These are phyloP conservation scores for Anthopleura sola DNA, from an alignment of 64 coral and sea anemone genomes.

Conservation along the genomic window DNA sequence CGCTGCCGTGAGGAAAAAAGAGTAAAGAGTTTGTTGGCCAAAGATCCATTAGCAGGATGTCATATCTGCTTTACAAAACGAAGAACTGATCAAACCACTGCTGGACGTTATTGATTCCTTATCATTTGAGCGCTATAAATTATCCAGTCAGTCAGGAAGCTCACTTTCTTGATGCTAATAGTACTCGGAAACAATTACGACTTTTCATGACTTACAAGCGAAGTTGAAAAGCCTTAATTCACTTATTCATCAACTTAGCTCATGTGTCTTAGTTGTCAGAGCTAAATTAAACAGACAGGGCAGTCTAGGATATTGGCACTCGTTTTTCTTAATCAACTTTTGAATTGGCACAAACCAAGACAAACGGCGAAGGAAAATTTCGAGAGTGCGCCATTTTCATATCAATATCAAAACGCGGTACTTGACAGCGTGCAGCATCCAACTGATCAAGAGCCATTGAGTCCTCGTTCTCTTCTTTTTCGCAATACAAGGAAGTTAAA, in stretches of 20 bases:
- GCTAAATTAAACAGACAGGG: not conserved
- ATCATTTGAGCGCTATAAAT: not conserved
- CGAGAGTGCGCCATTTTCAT: not conserved
- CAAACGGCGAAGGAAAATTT: not conserved
- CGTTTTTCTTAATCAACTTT: not conserved
- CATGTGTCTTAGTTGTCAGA: not conserved
- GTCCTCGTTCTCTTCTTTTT: not conserved
- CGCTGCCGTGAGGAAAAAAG: too few species aligned
- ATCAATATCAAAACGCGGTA: not conserved
- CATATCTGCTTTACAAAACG: too few species aligned
- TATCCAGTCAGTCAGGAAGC: not conserved
- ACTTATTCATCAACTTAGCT: not conserved
- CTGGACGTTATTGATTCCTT: too few species aligned
- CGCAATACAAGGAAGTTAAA: not conserved
- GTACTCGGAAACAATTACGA: not conserved
- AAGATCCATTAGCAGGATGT: too few species aligned
- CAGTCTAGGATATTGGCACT: not conserved
- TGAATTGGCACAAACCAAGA: not conserved
- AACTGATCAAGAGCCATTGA: not conserved
- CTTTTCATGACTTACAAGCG: not conserved
- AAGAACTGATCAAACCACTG: too few species aligned
- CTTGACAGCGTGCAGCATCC: not conserved
- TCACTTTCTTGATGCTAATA: not conserved
- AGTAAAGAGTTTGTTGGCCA: too few species aligned
- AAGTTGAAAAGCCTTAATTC: not conserved